Evolutionary conservation across 1,140 invertebrate genomes (phyloP).

Genomic region (Drosophila pectinifera): DNA sequence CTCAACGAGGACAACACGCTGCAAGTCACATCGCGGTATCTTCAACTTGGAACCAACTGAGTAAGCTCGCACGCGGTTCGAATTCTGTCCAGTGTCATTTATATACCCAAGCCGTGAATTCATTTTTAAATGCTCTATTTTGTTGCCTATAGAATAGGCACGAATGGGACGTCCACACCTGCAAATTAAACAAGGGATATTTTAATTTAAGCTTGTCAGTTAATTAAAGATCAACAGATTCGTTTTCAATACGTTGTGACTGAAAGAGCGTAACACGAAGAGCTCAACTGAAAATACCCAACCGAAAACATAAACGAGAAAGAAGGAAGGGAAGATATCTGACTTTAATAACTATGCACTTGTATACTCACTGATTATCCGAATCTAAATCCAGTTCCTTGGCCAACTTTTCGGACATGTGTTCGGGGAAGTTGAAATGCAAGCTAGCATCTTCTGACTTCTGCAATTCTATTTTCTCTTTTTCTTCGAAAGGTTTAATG

Average conservation of each 20-base stretch:
- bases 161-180: conserved; percentile 88
- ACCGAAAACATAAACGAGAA: too few relatives aligned
- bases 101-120: conserved; percentile 66
- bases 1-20: conserved; percentile 54
- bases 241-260: too few relatives aligned
- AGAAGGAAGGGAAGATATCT: too few relatives aligned
- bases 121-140: conserved; percentile 87
- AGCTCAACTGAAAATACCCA: too few relatives aligned
- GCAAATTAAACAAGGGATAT: conserved; percentile 3
- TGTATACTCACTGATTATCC: conserved; percentile 64
- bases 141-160: conserved; percentile 95
- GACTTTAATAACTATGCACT: too few relatives aligned
- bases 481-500: conserved; percentile 48
- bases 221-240: too few relatives aligned
- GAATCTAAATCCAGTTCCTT: conserved; percentile 50
- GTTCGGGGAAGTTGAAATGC: conserved; percentile 64
- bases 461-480: conserved; percentile 17
- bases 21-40: conserved; percentile 83
- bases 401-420: conserved; percentile 53
- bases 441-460: conserved; percentile 26
- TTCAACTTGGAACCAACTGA: conserved; percentile 89
- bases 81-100: conserved; percentile 65
- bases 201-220: too few relatives aligned
- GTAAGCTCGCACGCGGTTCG: conserved; percentile 88
- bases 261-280: too few relatives aligned